Evolutionary conservation across 2,888 invertebrate species (phyloP).

Genomic region (Ichneumoninae sp.): DNA sequence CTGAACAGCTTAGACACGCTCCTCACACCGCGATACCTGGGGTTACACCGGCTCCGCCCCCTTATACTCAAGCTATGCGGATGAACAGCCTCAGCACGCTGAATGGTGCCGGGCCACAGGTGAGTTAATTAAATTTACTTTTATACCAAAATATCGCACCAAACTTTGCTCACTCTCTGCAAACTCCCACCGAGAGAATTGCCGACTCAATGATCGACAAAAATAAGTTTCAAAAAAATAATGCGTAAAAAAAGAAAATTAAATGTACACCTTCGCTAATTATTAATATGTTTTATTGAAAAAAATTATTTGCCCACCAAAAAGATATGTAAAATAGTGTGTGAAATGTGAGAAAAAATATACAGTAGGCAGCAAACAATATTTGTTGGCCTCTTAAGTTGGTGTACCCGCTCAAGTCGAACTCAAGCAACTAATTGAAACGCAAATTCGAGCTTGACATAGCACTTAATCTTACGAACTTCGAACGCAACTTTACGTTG

Average conservation of each 20-base stretch:
- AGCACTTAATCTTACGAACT: too few relatives aligned
- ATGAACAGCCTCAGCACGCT: constrained; percentile 84
- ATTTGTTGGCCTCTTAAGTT: neutral
- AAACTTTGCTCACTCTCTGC: constrained; percentile 3
- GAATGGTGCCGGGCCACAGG: constrained; percentile 86
- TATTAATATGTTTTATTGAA: too few relatives aligned
- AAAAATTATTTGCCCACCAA: too few relatives aligned
- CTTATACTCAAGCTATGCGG: constrained; percentile 86
- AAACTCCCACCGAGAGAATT: neutral
- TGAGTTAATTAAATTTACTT: constrained; percentile 72
- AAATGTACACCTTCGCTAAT: too few relatives aligned
- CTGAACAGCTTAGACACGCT: constrained; percentile 87
- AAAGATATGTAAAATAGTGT: too few relatives aligned
- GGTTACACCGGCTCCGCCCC: constrained; percentile 92
- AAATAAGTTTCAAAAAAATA: neutral
- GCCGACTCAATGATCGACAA: neutral
- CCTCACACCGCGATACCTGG: constrained; percentile 88
- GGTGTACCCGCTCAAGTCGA: too few relatives aligned
- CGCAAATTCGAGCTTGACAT: too few relatives aligned
- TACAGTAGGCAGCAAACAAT: neutral
- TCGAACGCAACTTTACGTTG: too few relatives aligned
- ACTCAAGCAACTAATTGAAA: too few relatives aligned
- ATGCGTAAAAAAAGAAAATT: too few relatives aligned
- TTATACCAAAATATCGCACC: neutral
- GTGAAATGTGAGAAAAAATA: too few relatives aligned